Conservation (phyloP, 2,797 vertebrate species). For the Ataeniobius toweri region DNA sequence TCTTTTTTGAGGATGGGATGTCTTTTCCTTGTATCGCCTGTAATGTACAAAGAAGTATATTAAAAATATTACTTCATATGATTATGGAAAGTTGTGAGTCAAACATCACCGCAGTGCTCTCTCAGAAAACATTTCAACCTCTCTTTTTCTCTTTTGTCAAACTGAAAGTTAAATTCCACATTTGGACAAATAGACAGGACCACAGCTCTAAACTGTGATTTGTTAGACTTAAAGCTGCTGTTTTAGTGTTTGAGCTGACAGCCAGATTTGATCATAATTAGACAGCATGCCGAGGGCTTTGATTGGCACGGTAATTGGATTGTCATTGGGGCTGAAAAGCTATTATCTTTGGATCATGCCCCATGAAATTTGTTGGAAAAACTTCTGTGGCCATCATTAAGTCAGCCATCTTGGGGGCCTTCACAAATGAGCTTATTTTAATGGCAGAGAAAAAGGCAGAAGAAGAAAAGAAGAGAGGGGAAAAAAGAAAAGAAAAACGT, state of each 20-base stretch:
- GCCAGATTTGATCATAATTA: conserved; percentile 99
- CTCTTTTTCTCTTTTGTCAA: conserved; percentile 40
- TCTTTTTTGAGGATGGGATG: neutral
- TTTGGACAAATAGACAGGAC: conserved; percentile 61
- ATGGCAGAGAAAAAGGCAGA: conserved; percentile 43
- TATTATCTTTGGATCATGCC: conserved; percentile 99
- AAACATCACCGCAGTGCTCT: conserved; percentile 55
- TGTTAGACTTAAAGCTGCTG: conserved; percentile 99
- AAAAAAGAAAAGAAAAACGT: conserved; percentile 80
- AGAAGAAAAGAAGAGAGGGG: conserved; percentile 67
- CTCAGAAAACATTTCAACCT: conserved; percentile 35
- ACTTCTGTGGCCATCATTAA: conserved; percentile 99
- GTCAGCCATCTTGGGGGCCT: conserved; percentile 97
- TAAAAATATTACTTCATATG: conserved; percentile 55
- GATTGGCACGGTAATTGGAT: conserved; percentile 99
- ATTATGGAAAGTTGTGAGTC: conserved; percentile 49
- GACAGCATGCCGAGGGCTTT: conserved; percentile 99
- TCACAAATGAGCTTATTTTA: conserved; percentile 94
- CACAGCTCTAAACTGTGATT: conserved; percentile 74
- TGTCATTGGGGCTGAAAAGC: conserved; percentile 99
- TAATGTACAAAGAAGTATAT: conserved; percentile 58
- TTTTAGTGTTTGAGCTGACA: conserved; percentile 99
- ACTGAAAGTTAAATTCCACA: conserved; percentile 63
- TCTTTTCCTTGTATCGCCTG: conserved; percentile 33
- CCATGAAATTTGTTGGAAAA: conserved; percentile 99